Evolutionary conservation across 1,140 invertebrate species (phyloP).

Genomic region (Matsumurasca onukii): DNA sequence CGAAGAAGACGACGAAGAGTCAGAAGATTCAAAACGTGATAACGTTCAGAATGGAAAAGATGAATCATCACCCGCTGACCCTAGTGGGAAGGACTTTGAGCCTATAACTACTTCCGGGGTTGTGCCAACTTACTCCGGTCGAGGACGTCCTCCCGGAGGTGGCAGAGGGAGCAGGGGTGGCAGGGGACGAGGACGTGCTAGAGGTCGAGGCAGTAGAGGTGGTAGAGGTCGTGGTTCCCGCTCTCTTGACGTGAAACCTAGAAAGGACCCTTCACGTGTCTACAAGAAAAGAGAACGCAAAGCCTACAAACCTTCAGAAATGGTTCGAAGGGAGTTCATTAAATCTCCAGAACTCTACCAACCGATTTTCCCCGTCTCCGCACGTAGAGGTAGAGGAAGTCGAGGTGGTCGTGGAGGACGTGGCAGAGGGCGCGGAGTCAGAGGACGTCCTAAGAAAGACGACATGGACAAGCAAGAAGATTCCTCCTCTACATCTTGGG

Average conservation of each 20-base stretch:
- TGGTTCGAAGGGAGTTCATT: constrained; percentile 8
- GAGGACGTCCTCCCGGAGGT: neutral
- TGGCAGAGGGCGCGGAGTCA: too few relatives aligned
- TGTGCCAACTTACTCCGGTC: neutral
- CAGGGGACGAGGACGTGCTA: constrained; percentile 40
- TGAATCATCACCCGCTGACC: constrained; percentile 31
- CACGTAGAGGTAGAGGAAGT: neutral
- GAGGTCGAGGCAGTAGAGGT: constrained; percentile 48
- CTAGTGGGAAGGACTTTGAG: constrained; percentile 47
- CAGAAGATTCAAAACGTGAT: neutral
- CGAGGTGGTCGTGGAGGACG: neutral
- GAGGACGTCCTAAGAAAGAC: neutral
- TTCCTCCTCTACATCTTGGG: constrained; percentile 4
- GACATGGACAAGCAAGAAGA: neutral
- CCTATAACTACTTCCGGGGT: neutral
- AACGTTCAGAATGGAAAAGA: constrained; percentile 34
- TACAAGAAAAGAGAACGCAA: neutral
- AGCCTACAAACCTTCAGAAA: constrained; percentile 8
- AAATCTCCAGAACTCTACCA: too few relatives aligned
- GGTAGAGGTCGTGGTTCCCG: constrained; percentile 16
- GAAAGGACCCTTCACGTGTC: too few relatives aligned
- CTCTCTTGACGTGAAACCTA: too few relatives aligned
- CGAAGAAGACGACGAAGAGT: neutral
- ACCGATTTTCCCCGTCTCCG: too few relatives aligned
- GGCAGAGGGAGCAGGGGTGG: constrained; percentile 48